Conservation (phyloP, 1,140 invertebrate species). For the Drosophila pseudoananassae region DNA sequence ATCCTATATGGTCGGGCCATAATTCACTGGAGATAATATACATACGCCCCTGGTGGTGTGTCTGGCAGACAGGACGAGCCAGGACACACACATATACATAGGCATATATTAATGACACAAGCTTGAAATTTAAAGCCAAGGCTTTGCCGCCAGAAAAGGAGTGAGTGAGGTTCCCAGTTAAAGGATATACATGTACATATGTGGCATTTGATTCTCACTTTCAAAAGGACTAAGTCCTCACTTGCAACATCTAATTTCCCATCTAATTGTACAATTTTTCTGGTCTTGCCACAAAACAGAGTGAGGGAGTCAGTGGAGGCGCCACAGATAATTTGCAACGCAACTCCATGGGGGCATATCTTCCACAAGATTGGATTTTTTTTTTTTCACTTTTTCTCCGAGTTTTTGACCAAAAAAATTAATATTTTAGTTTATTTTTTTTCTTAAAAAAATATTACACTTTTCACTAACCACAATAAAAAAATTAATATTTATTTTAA, state of each 20-base stretch:
- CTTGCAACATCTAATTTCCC: no score
- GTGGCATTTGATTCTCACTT: slow-evolving; percentile 25
- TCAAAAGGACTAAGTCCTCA: slow-evolving; percentile 7
- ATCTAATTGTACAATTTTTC: no score
- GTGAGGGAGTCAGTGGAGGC: background rate
- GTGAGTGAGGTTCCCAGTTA: background rate
- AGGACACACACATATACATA: slow-evolving; percentile 24
- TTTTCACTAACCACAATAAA: slow-evolving; percentile 1
- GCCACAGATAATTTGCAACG: background rate
- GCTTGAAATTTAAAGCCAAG: slow-evolving; percentile 46
- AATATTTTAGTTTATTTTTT: background rate
- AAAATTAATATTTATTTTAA: background rate
- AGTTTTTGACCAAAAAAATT: background rate
- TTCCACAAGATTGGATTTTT: background rate
- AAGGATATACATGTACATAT: no score
- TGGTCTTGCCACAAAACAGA: background rate
- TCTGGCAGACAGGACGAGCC: slow-evolving; percentile 33
- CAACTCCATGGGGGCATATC: background rate
- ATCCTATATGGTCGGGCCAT: slow-evolving; percentile 78
- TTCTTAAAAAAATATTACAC: background rate
- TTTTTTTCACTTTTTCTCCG: no score
- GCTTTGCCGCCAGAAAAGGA: slow-evolving; percentile 1
- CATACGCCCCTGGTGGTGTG: slow-evolving; percentile 50
- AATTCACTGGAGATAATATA: slow-evolving; percentile 82
- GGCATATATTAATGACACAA: slow-evolving; percentile 51